Evolutionary conservation across 1,140 invertebrate species (phyloP), one percentile per base, ranked within the genome.

Genomic region (Philopotamus ludificatus): DNA sequence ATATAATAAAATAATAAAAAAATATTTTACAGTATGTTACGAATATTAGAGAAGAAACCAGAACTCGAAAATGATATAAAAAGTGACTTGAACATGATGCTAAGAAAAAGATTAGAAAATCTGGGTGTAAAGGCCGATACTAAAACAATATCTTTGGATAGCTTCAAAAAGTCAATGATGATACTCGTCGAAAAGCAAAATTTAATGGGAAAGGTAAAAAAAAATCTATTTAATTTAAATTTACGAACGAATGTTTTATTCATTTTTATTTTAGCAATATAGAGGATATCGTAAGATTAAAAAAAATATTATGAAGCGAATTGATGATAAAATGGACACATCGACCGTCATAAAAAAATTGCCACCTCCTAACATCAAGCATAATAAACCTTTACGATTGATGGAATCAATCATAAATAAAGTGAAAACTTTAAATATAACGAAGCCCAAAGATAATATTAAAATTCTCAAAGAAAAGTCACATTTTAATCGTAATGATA

Each of bases 81-180:
- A 25, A 50, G 28, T n/a, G 67, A 69, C 22, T 23, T 69, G 22
- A 34, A 21, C 15, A 22, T 65, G 2, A 62, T 69, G 70, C 77
- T 79, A 49, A 82, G 76, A 71, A 80, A 71, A 63, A 81, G 72
- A 65, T 64, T 86, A 65, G 74, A 75, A 62, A 76, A 80, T 62
- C 72, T 84, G 28, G 84, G 85, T 28, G 77, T 85, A 7, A 83
- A 84, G 73, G 81, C 84, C 3, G 77, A 84, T 23, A 84, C 78
- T 76, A 77, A 73, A 9, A 79, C 79, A 51, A 74, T 86, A 70
- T 76, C 81, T 0, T 71, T 73, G 65, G 76, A 72, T 57, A 76
- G 78, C 21, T 86, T 78, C 67, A 75, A 77, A 34, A 80, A 82
- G 65, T 82, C 82, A 64, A 77, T 81, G 44, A 75, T 75, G 4